Evolutionary conservation across 2,888 invertebrate genomes (phyloP).

Genomic region (Pachydiplax longipennis): DNA sequence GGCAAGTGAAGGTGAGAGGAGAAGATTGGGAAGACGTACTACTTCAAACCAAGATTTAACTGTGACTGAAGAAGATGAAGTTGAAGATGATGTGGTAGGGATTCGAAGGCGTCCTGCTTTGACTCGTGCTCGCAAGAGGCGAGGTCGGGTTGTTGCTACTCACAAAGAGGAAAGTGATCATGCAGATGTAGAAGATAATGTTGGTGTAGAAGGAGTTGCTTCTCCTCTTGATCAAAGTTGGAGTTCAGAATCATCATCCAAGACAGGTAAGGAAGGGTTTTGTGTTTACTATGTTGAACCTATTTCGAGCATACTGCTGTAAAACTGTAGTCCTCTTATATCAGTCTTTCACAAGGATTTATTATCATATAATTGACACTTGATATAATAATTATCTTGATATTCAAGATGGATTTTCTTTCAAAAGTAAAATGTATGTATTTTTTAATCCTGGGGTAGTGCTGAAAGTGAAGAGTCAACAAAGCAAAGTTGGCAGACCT

Average conservation of each 20-base stretch:
- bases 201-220: conserved; percentile 23
- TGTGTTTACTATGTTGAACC: no score
- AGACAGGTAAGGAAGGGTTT: not conserved
- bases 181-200: conserved; percentile 50
- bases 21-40: not conserved
- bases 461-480: conserved; percentile 20
- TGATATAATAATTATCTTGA: no score
- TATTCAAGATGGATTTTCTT: no score
- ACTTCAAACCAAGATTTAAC: conserved; percentile 50
- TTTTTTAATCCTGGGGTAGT: not conserved
- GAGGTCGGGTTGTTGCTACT: conserved; percentile 55
- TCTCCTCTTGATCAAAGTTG: conserved; percentile 37
- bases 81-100: not conserved
- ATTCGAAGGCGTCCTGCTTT: not conserved
- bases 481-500: not conserved
- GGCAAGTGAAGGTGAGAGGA: not conserved
- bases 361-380: no score
- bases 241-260: conserved; percentile 24
- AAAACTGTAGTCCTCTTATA: no score
- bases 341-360: no score
- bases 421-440: not conserved
- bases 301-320: no score
- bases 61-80: conserved; percentile 67
- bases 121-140: conserved; percentile 57
- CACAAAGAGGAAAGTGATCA: conserved; percentile 49